Percentiles rank a stretch among this genome's conserved stretches.
These are phyloP conservation scores for Agrotis segetum DNA, from an alignment of 2,888 invertebrate genomes.

Conservation along the genomic window DNA sequence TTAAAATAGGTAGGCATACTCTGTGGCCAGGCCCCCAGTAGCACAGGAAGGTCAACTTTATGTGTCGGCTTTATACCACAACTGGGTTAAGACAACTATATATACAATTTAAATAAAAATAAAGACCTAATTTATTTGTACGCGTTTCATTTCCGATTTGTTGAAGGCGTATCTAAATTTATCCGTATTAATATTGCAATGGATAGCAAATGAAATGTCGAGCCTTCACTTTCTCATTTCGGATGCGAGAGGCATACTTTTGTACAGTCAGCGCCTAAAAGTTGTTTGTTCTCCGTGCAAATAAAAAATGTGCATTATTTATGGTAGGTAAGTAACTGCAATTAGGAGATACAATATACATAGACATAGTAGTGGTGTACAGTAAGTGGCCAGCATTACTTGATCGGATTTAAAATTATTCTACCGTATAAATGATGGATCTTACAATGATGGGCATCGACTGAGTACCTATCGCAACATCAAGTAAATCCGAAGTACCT, in stretches of 20 bases:
- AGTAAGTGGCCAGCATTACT: too few relatives aligned
- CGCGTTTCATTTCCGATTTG: constrained; percentile 37
- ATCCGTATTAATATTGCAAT: constrained; percentile 23
- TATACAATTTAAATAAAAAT: not conserved
- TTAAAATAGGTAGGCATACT: too few relatives aligned
- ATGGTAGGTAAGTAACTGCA: not conserved
- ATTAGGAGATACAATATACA: too few relatives aligned
- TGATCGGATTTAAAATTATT: too few relatives aligned
- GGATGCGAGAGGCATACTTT: constrained; percentile 14
- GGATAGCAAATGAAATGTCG: constrained; percentile 24
- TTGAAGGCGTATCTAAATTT: constrained; percentile 2
- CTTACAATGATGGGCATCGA: too few relatives aligned
- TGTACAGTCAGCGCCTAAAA: constrained; percentile 23
- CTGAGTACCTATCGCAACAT: too few relatives aligned
- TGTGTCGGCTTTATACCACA: constrained; percentile 8
- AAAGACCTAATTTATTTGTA: constrained; percentile 14
- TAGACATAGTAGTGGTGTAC: too few relatives aligned
- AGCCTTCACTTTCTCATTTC: constrained; percentile 46
- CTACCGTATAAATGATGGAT: too few relatives aligned
- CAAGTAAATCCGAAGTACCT: too few relatives aligned
- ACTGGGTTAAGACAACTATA: constrained; percentile 29
- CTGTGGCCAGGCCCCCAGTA: not conserved
- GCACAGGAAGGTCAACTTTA: not conserved
- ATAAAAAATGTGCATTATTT: not conserved
- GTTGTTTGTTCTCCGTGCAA: not conserved